Conservation (phyloP, 2,113 vertebrate species). For the Sterna hirundo region DNA sequence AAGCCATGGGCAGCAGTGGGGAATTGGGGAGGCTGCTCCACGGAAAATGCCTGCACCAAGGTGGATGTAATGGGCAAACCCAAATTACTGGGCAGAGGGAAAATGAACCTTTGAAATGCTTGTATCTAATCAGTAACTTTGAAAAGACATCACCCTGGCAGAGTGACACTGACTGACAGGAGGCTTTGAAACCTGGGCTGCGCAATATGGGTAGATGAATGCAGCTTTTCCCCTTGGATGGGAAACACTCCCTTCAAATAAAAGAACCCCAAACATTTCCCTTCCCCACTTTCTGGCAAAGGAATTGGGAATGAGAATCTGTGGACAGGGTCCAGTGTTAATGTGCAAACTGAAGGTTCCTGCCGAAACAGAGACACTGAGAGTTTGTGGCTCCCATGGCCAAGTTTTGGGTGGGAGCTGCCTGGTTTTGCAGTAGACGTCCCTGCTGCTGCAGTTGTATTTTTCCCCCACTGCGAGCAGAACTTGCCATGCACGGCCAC, state of each 20-base stretch:
- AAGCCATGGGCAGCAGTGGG: background rate
- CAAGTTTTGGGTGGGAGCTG: background rate
- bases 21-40: background rate
- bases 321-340: background rate
- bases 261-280: background rate
- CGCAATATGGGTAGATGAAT: background rate
- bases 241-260: background rate
- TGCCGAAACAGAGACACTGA: background rate
- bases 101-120: background rate
- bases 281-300: background rate
- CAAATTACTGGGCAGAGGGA: background rate
- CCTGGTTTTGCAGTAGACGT: background rate
- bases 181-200: background rate
- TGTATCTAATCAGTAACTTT: background rate
- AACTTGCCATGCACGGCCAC: fast-evolving
- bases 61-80: background rate
- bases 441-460: background rate
- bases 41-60: background rate
- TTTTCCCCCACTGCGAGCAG: background rate
- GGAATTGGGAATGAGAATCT: background rate
- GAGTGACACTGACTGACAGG: background rate
- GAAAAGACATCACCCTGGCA: background rate
- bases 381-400: background rate
- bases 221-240: background rate
- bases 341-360: background rate